Evolutionary conservation across 1,140 invertebrate species (phyloP).

Genomic region (Rhyacophila brunnea): DNA sequence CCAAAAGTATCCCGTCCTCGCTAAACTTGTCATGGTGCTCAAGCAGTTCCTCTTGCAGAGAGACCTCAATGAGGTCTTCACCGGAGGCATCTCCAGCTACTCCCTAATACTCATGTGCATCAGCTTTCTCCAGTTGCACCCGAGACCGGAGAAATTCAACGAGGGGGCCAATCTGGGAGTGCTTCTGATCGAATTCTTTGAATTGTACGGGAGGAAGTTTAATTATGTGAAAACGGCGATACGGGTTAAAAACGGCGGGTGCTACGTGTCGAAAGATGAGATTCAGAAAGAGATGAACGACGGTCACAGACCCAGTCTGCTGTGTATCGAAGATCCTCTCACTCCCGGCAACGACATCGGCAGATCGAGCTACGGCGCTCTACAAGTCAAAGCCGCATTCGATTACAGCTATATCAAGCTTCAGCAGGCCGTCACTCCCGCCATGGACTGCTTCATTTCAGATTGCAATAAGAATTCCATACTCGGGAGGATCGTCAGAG

Average conservation of each 20-base stretch:
- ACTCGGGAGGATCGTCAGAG: slow-evolving; percentile 85
- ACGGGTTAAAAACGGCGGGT: slow-evolving; percentile 88
- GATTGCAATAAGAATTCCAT: slow-evolving; percentile 59
- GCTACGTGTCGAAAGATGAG: slow-evolving; percentile 93
- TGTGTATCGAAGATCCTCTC: slow-evolving; percentile 98
- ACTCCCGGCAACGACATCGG: slow-evolving; percentile 94
- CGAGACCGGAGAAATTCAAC: slow-evolving; percentile 55
- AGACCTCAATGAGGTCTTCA: slow-evolving; percentile 98
- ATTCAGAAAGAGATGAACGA: slow-evolving; percentile 88
- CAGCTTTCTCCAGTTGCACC: slow-evolving; percentile 87
- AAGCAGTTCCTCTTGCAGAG: slow-evolving; percentile 97
- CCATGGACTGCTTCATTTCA: slow-evolving; percentile 55
- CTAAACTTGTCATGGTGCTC: slow-evolving; percentile 92
- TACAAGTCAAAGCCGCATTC: slow-evolving; percentile 88
- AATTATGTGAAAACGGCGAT: slow-evolving; percentile 95
- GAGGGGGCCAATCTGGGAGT: slow-evolving; percentile 83
- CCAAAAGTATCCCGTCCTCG: slow-evolving; percentile 78
- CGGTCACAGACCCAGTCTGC: slow-evolving; percentile 85
- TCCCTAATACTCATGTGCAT: slow-evolving; percentile 98
- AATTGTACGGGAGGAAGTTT: slow-evolving; percentile 94
- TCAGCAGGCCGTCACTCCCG: slow-evolving; percentile 74
- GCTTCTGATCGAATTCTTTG: slow-evolving; percentile 95
- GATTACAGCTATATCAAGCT: slow-evolving; percentile 91
- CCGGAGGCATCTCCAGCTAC: slow-evolving; percentile 98
- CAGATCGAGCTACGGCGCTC: slow-evolving; percentile 89